Evolutionary conservation across 2,888 invertebrate species (phyloP), one percentile per base, ranked within the genome.

Genomic region (Xestia xanthographa): DNA sequence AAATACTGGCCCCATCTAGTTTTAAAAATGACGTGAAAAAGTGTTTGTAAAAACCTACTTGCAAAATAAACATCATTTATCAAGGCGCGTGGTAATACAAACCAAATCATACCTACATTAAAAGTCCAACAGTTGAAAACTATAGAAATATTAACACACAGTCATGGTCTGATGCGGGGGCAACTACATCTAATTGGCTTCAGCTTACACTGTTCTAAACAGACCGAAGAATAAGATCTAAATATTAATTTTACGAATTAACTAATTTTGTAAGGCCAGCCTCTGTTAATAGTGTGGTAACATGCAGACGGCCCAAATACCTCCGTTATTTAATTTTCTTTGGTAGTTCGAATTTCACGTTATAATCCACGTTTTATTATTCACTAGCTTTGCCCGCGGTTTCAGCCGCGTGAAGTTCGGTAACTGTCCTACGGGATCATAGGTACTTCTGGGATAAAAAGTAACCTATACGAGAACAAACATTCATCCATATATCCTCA

Each of bases 151-250:
- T 75, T 79, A 85, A 79, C 77, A 75, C 66, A 69, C 38, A 65
- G 90, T 91, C 86, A 92, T 90, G 92, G 86, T 93, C 88, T 72
- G 84, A 29, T 88, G 88, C 74, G 84, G 83, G 88, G 88, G 87
- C 89, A 90, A 85, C 86, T 82, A 89, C 79, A 90, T 89, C 89
- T 91, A 93, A 92, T 91, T 92, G 87, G 80, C 82, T 89, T 88
- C 77, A 88, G 84, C 85, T 84, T 82, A 88, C 81, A 77, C 85
- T 86, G 75, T 72, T 89, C 82, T 83, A 91, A 93, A 89, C 93
- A 94, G 94, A 93, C 90, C 93, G 92, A 89, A 86, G 77, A 89
- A 87, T 81, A 77, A 84, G 77, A 86, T 87, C 77, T 69, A 80
- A 79, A 78, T 75, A 85, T 90, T 88, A 87, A 87, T 86, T 82